Conservation (phyloP, 2,797 vertebrate species). For the Sebastiscus albofasciatus region DNA sequence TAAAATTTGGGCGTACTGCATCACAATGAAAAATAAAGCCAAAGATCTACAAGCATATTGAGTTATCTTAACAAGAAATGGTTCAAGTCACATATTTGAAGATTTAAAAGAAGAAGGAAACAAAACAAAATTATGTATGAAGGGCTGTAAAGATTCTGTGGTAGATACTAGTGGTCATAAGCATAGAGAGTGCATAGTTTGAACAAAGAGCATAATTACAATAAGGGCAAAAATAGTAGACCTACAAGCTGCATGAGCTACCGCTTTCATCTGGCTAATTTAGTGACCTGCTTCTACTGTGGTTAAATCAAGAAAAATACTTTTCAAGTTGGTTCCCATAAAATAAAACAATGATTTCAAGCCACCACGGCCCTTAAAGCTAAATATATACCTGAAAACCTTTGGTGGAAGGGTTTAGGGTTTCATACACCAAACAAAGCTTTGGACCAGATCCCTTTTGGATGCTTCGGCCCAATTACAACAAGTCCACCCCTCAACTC, state of each 20-base stretch:
- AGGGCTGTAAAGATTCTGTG: conserved; percentile 85
- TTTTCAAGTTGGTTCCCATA: conserved; percentile 60
- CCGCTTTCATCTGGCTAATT: conserved; percentile 61
- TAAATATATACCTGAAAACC: conserved; percentile 53
- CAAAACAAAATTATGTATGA: conserved; percentile 76
- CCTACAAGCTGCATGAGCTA: conserved; percentile 67
- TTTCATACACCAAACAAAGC: conserved; percentile 26
- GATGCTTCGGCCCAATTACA: conserved; percentile 22
- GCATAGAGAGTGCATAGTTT: conserved; percentile 84
- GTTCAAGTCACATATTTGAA: conserved; percentile 88
- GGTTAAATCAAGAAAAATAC: conserved; percentile 27
- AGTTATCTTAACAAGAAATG: conserved; percentile 79
- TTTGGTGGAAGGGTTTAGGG: conserved; percentile 63
- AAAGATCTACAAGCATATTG: conserved; percentile 75
- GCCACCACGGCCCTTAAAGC: conserved; percentile 55
- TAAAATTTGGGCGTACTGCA: conserved; percentile 75
- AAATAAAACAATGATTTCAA: conserved; percentile 12
- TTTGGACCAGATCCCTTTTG: conserved; percentile 25
- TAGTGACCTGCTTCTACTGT: conserved; percentile 44
- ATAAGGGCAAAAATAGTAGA: conserved; percentile 70
- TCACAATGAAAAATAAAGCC: conserved; percentile 69
- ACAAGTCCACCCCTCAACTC: conserved; percentile 36
- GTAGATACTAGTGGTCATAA: conserved; percentile 90
- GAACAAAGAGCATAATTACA: conserved; percentile 77
- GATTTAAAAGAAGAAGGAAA: conserved; percentile 43